phyloP scores from a whole-genome alignment of 2,113 vertebrate genomes.

The Porphyrio hochstetteri region DNA sequence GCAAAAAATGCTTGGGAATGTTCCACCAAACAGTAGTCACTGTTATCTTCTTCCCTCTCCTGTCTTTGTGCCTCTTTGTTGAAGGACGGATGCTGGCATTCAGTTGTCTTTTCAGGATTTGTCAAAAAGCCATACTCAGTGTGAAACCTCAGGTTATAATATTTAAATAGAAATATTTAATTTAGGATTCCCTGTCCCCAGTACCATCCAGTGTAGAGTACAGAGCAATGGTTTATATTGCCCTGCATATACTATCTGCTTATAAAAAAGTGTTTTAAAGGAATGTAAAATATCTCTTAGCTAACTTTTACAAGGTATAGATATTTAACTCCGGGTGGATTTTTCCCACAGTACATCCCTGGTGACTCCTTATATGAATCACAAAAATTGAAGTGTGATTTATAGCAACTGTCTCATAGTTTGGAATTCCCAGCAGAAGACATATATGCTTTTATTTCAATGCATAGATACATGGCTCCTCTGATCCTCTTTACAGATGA shows the following conservation, averaged over 20 bases:
- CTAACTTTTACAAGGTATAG: neutral
- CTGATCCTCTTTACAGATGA: conserved; percentile 36
- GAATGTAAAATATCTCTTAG: neutral
- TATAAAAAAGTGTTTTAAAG: neutral
- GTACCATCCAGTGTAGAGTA: neutral
- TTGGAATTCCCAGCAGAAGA: conserved; percentile 25
- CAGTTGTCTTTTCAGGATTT: neutral
- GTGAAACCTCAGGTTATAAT: neutral
- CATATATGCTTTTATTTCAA: neutral
- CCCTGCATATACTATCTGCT: neutral
- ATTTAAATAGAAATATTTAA: neutral
- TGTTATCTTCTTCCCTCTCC: neutral
- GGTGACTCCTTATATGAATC: neutral
- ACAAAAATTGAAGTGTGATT: conserved; percentile 4
- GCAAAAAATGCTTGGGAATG: conserved; percentile 24
- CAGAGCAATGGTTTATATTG: neutral
- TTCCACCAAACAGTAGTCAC: neutral
- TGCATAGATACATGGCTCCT: neutral
- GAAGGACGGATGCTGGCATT: neutral
- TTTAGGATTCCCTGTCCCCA: neutral
- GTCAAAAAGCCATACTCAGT: neutral
- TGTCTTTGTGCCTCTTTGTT: neutral
- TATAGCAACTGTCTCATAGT: neutral
- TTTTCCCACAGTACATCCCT: neutral
- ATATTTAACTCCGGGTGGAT: neutral